Base-by-base conservation (phyloP, 2,113 vertebrate species). In the Gymnogyps californianus region DNA sequence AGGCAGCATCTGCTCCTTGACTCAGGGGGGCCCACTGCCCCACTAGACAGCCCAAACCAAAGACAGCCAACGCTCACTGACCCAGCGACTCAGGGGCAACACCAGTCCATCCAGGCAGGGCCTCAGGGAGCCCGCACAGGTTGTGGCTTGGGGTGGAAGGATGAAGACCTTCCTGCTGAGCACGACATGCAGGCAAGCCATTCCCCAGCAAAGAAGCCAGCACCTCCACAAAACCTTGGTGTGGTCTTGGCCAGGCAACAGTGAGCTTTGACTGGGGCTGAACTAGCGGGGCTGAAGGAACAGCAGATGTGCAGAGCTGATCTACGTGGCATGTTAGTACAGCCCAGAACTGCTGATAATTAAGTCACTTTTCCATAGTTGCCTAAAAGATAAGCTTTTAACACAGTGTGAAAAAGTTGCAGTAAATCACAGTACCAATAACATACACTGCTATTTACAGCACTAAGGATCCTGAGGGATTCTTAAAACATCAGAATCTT, bases 41-140 rank as follows among this genome's bases (percentile, higher is more conserved):
- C 32, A 11, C 9, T 13, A 66, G 36, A 9, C 8, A 67, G n/a
- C 38, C 52, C 79, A 64, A 40, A 42, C 5, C 0, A 0, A 66
- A 67, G 51, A 31, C 18, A 82, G 36, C 3, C 42, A 34, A 4
- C 0, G 0, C 13, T 20, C 49, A 16, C 34, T 57, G 36, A 42
- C 22, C 21, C 81, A 59, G 1, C 0, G 0, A 29, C 16, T 19
- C 34, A 31, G n/a, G 24, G 51, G 8, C 28, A 88, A 49, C 55
- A 36, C 11, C 51, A 58, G 12, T 7, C 16, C 3, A 0, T 2
- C 12, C 1, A 1, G 36, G 18, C 57, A 85, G 42, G 51, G 34
- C 36, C 24, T 34, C 88, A 77, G 42, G 55, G 26, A 74, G 10
- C 28, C 52, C 55, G 52, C 25, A 31, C 16, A 13, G 42, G 3